Evolutionary conservation across 2,888 invertebrate genomes (phyloP), one percentile per base, ranked within the genome.

Genomic region (Xanthorhoe spadicearia): DNA sequence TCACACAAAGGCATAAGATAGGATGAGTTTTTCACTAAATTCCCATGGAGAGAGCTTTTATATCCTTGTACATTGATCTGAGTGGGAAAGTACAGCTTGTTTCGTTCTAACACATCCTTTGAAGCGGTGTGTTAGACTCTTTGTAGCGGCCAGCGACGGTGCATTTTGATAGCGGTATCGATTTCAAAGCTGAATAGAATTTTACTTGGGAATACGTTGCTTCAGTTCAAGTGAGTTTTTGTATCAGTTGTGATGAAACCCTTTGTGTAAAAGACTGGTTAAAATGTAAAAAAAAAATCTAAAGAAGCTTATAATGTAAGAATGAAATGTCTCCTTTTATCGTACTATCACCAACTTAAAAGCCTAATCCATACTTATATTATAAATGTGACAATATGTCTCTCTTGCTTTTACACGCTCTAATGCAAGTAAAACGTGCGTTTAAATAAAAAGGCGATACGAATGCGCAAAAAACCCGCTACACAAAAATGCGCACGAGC

Each of bases 111-210:
- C 82, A 82, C 80, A 83, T 83, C 85, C 89, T 88, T 91, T 89
- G 89, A 90, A 83, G 80, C 79, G 52, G 62, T 59, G 83, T 81
- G 75, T 78, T 76, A 74, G 72, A 73, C 83, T 85, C 89, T 91
- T 91, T 90, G 89, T 88, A 80, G 78, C 76, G 74, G 69, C 60
- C 70, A 56, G 64, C 61, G 52, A 78, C 79, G 81, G 77, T 85
- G 86, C 89, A 87, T 89, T 90, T 88, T 88, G 87, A 90, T 90
- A 90, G 83, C 80, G 75, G 76, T 87, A 89, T 90, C 87, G 89
- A 90, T 91, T 88, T 84, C 76, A 84, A 81, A 81, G 74, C 77
- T 86, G 86, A 89, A 90, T 87, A 87, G 81, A 86, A 83, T 88
- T 86, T 85, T 83, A 84, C 80, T 87, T 79, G 76, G 70, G 60